These are phyloP conservation scores for Dipodomys spectabilis DNA, from an alignment of 2,113 vertebrate species.

Conservation along the genomic window DNA sequence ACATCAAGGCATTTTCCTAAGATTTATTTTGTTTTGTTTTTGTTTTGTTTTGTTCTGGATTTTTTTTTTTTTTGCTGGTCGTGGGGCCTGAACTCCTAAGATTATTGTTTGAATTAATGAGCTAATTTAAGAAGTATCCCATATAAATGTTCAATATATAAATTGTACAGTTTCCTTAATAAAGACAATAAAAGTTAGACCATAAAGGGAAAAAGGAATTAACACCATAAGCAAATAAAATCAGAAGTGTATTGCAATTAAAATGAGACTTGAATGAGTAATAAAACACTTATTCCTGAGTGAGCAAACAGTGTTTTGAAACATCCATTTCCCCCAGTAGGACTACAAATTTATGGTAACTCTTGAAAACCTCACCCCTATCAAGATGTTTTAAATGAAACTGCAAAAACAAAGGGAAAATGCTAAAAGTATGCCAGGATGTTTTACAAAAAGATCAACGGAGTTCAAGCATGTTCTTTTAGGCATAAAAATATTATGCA, in stretches of 20 bases:
- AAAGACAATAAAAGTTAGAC: not conserved
- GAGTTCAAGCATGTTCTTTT: not conserved
- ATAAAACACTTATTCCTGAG: not conserved
- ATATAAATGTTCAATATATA: not conserved
- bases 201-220: not conserved
- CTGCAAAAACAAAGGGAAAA: not conserved
- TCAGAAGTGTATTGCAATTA: not conserved
- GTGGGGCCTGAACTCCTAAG: not conserved
- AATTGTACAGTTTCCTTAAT: not conserved
- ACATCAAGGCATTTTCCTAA: not conserved
- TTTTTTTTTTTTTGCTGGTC: too few relatives aligned
- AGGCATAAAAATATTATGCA: not conserved
- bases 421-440: not conserved
- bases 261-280: not conserved
- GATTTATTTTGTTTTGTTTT: not conserved
- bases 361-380: not conserved
- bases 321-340: not conserved
- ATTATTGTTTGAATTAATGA: not conserved
- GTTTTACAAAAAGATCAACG: not conserved
- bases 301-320: not conserved
- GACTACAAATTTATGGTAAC: not conserved
- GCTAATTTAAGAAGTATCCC: not conserved
- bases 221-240: not conserved
- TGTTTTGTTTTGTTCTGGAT: too few relatives aligned
- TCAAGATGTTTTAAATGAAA: not conserved